phyloP scores from a whole-genome alignment of 2,797 vertebrate species.

The Leptatherina wallacei region DNA sequence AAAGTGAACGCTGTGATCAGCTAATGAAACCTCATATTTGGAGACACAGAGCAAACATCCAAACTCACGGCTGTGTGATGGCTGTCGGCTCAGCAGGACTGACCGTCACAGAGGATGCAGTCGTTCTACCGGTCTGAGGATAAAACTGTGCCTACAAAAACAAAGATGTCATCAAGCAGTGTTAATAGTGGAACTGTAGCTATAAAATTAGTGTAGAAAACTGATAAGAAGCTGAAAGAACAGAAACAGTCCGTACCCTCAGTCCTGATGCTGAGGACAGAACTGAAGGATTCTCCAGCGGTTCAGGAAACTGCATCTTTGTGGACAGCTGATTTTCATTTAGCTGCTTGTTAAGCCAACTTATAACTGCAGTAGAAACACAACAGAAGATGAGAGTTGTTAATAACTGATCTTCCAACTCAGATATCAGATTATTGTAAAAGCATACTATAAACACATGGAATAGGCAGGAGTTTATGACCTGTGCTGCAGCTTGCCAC shows the following conservation, averaged over 20 bases:
- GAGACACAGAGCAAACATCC: not conserved
- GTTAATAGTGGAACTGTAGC: not conserved
- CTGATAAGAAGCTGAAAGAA: not conserved
- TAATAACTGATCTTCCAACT: not conserved
- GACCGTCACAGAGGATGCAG: conserved; percentile 40
- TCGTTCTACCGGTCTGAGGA: conserved; percentile 76
- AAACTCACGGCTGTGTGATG: conserved; percentile 86
- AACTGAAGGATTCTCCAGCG: conserved; percentile 62
- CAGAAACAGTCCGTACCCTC: conserved; percentile 62
- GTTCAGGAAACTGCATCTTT: conserved; percentile 76
- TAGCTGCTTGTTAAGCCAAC: conserved; percentile 95
- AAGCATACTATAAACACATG: not conserved
- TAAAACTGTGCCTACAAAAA: conserved; percentile 85
- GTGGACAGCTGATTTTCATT: conserved; percentile 90
- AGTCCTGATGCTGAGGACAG: conserved; percentile 50
- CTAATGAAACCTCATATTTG: not conserved
- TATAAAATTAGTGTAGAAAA: not conserved
- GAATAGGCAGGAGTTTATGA: no score
- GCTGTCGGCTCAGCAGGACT: conserved; percentile 61
- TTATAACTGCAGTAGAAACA: conserved; percentile 86
- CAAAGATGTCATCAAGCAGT: not conserved
- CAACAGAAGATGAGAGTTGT: not conserved
- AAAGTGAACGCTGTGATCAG: not conserved
- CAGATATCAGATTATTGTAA: not conserved
- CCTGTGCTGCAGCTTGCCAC: no score